Evolutionary conservation across 2,888 invertebrate genomes (phyloP).

Genomic region (Nymphalis polychloros): DNA sequence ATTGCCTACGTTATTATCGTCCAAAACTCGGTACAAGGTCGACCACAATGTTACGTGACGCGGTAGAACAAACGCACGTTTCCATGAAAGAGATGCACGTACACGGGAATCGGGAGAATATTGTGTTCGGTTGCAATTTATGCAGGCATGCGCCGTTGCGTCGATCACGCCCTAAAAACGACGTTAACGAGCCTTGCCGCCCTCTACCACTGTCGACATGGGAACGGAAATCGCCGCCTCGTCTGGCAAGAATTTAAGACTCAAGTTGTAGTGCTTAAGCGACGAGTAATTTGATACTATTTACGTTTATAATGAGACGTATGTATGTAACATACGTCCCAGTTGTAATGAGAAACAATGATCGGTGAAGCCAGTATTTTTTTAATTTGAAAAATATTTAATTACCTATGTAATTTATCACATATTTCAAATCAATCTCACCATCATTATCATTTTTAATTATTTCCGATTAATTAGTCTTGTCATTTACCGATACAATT

Average conservation of each 20-base stretch:
- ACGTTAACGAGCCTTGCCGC: constrained; percentile 66
- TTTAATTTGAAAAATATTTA: not conserved
- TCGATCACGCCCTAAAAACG: constrained; percentile 78
- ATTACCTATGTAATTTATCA: not conserved
- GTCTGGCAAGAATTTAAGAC: constrained; percentile 38
- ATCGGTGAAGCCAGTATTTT: constrained; percentile 1
- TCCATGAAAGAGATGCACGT: constrained; percentile 43
- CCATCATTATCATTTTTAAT: not conserved
- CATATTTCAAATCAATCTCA: too few relatives aligned
- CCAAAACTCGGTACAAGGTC: constrained; percentile 65
- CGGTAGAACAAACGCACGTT: constrained; percentile 35
- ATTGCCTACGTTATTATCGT: constrained; percentile 45
- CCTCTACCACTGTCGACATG: constrained; percentile 54
- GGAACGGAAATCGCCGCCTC: constrained; percentile 66
- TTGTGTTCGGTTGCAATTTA: constrained; percentile 68
- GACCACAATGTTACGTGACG: constrained; percentile 41
- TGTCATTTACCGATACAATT: constrained; percentile 55
- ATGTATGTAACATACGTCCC: not conserved
- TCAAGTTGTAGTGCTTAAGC: constrained; percentile 19
- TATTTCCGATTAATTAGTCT: constrained; percentile 15
- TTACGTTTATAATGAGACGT: constrained; percentile 5
- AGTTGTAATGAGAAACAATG: not conserved
- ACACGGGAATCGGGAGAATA: constrained; percentile 52
- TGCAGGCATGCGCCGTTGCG: constrained; percentile 75
- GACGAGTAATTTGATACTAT: constrained; percentile 13